Evolutionary conservation across 2,797 vertebrate genomes (phyloP).

Genomic region (Prionace glauca): DNA sequence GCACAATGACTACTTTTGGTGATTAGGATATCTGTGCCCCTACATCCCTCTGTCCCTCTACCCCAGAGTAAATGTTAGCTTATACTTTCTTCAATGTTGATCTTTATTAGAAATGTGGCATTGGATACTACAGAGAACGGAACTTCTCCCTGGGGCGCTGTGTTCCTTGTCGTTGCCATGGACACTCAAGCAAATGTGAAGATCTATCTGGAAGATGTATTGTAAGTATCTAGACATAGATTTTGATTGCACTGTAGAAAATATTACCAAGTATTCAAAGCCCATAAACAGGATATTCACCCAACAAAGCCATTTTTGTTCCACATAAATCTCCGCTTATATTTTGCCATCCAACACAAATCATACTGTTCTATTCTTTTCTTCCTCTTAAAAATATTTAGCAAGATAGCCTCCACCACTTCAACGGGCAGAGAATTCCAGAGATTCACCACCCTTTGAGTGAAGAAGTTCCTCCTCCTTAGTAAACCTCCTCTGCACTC

Average conservation of each 20-base stretch:
- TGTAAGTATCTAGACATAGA: constrained; percentile 63
- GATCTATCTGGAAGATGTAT: constrained; percentile 77
- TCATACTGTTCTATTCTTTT: not conserved
- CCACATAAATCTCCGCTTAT: not conserved
- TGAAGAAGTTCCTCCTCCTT: too few relatives aligned
- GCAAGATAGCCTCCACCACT: too few relatives aligned
- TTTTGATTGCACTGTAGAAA: not conserved
- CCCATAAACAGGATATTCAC: not conserved
- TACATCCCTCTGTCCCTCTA: not conserved
- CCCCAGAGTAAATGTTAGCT: not conserved
- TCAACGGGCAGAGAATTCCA: too few relatives aligned
- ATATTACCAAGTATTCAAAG: not conserved
- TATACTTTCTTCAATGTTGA: not conserved
- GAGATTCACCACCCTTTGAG: too few relatives aligned
- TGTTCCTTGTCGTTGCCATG: constrained; percentile 77
- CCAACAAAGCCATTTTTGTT: not conserved
- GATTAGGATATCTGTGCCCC: not conserved
- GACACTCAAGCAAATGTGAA: constrained; percentile 72
- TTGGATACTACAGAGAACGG: constrained; percentile 73
- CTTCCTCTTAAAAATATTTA: not conserved
- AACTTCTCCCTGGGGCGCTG: constrained; percentile 62
- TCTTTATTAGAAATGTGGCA: constrained; percentile 66
- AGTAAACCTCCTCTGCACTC: too few relatives aligned
- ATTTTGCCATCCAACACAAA: not conserved
- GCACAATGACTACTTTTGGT: not conserved